Percentiles rank a stretch among this genome's conserved stretches.
phyloP scores from a whole-genome alignment of 2,113 vertebrate genomes.

The Acanthochromis polyacanthus region DNA sequence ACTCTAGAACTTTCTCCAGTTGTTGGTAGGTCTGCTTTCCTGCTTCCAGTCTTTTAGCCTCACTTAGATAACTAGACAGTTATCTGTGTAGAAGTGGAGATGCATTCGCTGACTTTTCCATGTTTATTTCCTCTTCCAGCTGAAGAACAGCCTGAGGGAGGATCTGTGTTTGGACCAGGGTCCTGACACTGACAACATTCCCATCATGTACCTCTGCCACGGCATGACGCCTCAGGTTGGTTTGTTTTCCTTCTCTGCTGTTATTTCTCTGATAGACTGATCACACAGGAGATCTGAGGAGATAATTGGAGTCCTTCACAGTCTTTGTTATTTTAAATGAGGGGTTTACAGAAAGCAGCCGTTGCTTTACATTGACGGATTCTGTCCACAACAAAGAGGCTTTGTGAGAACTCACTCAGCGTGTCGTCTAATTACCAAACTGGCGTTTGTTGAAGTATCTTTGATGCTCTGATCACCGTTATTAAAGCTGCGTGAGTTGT shows the following conservation, averaged over 20 bases:
- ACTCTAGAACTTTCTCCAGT: too few species aligned
- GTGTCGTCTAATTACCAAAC: neutral
- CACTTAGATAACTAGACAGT: too few species aligned
- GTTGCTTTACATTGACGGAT: constrained; percentile 13
- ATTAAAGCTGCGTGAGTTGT: neutral
- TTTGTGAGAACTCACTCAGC: neutral
- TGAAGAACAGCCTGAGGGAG: constrained; percentile 92
- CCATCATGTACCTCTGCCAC: constrained; percentile 95
- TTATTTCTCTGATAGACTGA: neutral
- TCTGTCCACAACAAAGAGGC: neutral
- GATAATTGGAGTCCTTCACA: constrained; percentile 1
- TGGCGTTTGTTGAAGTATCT: neutral
- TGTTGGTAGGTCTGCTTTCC: too few species aligned
- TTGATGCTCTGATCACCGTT: neutral
- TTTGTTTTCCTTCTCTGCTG: constrained; percentile 38
- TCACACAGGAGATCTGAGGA: neutral
- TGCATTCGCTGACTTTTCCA: neutral
- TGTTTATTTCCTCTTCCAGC: constrained; percentile 72
- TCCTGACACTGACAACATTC: constrained; percentile 93
- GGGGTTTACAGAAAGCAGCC: constrained; percentile 6
- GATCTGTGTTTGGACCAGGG: constrained; percentile 97
- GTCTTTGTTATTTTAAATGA: constrained; percentile 37
- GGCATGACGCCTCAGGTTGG: constrained; percentile 96
- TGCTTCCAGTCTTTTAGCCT: too few species aligned
- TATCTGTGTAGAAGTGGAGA: too few species aligned